phyloP scores from a whole-genome alignment of 2,888 invertebrate species.

The Drosophila austrosaltans region DNA sequence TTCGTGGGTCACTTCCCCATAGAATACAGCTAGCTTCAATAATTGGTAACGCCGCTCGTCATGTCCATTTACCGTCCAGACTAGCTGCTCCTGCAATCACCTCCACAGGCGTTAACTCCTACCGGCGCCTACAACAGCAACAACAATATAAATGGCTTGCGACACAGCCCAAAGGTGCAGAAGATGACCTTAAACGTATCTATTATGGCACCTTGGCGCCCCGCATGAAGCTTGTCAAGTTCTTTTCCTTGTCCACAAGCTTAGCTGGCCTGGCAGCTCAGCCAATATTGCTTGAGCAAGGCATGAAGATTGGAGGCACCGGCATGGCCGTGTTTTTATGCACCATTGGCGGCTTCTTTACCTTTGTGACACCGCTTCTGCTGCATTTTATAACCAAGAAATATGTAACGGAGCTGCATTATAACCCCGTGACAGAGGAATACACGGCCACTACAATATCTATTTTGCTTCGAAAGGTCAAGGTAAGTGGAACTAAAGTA shows the following conservation, averaged over 20 bases:
- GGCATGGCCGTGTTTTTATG: slow-evolving; percentile 87
- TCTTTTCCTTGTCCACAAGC: slow-evolving; percentile 92
- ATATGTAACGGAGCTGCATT: slow-evolving; percentile 92
- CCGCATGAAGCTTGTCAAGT: slow-evolving; percentile 90
- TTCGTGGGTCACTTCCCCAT: slow-evolving; percentile 59
- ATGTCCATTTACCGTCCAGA: slow-evolving; percentile 10
- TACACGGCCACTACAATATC: too few relatives aligned
- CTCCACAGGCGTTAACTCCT: not conserved
- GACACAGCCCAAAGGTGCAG: slow-evolving; percentile 19
- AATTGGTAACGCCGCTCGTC: slow-evolving; percentile 24
- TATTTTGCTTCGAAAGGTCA: too few relatives aligned
- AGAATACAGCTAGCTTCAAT: slow-evolving; percentile 40
- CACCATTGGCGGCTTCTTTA: slow-evolving; percentile 90
- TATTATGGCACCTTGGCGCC: slow-evolving; percentile 87
- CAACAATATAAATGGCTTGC: slow-evolving; percentile 44
- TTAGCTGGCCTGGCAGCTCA: slow-evolving; percentile 88
- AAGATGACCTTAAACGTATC: slow-evolving; percentile 60
- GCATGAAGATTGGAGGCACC: slow-evolving; percentile 85
- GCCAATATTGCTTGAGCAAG: slow-evolving; percentile 88
- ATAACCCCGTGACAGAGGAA: too few relatives aligned
- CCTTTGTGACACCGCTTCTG: slow-evolving; percentile 92
- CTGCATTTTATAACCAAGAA: slow-evolving; percentile 92
- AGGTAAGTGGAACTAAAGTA: too few relatives aligned
- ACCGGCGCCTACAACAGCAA: slow-evolving; percentile 14
- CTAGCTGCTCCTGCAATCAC: slow-evolving; percentile 15